Conservation (phyloP, 2,888 invertebrate genomes). For the Lasius platythorax region DNA sequence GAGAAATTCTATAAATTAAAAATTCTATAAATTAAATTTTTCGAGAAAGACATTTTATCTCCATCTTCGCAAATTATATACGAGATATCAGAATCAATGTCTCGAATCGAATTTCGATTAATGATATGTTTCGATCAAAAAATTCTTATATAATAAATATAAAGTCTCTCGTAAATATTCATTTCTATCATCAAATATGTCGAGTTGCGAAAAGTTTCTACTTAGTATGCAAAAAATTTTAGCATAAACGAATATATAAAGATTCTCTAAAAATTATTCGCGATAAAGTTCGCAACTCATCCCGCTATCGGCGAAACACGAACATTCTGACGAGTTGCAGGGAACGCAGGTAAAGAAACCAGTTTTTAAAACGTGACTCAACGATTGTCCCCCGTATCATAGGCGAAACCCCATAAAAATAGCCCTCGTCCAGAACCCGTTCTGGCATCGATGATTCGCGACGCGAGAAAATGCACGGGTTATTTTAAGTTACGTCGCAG, state of each 20-base stretch:
- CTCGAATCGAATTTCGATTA: background rate
- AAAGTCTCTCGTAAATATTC: background rate
- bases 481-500: slow-evolving; percentile 42
- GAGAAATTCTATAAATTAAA: background rate
- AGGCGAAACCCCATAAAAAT: slow-evolving; percentile 67
- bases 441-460: slow-evolving; percentile 38
- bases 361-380: slow-evolving; percentile 76
- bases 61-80: background rate
- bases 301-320: background rate
- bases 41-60: background rate
- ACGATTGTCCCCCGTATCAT: slow-evolving; percentile 66
- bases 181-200: background rate
- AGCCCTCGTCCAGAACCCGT: slow-evolving; percentile 57
- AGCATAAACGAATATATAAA: background rate
- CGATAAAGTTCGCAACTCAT: background rate
- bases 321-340: background rate
- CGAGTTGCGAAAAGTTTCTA: background rate
- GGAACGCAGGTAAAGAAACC: slow-evolving; percentile 63
- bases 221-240: background rate
- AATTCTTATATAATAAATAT: background rate
- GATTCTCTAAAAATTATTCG: background rate
- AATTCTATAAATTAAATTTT: background rate
- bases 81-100: background rate
- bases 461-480: slow-evolving; percentile 29
- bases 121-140: background rate